These are phyloP conservation scores for Aphrocallistes beatrix DNA, from an alignment of 37 sponge, comb jelly and placozoan genomes.

Conservation along the genomic window DNA sequence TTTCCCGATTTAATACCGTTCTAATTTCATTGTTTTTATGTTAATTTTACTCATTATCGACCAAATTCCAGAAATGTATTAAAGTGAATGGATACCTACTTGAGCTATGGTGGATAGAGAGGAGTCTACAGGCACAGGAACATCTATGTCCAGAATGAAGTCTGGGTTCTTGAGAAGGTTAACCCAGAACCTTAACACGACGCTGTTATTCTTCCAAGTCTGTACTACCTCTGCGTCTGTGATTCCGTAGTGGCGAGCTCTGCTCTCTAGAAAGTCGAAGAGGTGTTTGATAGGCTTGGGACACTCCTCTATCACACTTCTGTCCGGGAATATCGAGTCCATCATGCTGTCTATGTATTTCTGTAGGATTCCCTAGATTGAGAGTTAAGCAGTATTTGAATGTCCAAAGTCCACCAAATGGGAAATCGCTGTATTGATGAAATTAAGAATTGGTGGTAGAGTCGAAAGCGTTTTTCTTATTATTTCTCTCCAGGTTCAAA, in stretches of 20 bases:
- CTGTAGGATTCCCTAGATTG: slow-evolving; percentile 5
- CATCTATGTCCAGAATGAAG: background rate
- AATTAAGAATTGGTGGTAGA: too few species aligned
- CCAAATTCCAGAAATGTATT: too few species aligned
- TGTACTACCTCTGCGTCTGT: background rate
- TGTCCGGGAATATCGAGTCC: background rate
- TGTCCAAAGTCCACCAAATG: too few species aligned
- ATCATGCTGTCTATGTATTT: background rate
- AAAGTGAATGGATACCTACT: too few species aligned
- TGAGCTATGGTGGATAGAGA: background rate
- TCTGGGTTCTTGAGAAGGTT: background rate
- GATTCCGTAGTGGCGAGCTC: background rate
- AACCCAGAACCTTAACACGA: background rate
- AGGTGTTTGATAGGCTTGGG: background rate
- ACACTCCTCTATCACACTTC: background rate
- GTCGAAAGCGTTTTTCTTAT: too few species aligned
- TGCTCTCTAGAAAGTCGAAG: background rate
- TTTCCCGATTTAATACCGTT: too few species aligned
- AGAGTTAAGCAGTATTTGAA: too few species aligned
- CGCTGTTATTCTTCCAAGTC: background rate
- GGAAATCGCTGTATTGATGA: too few species aligned
- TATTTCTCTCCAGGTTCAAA: too few species aligned
- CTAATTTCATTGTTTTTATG: too few species aligned
- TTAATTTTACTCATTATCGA: too few species aligned
- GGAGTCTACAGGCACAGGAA: background rate